Conservation (phyloP, 2,113 vertebrate species). For the Pandion haliaetus region DNA sequence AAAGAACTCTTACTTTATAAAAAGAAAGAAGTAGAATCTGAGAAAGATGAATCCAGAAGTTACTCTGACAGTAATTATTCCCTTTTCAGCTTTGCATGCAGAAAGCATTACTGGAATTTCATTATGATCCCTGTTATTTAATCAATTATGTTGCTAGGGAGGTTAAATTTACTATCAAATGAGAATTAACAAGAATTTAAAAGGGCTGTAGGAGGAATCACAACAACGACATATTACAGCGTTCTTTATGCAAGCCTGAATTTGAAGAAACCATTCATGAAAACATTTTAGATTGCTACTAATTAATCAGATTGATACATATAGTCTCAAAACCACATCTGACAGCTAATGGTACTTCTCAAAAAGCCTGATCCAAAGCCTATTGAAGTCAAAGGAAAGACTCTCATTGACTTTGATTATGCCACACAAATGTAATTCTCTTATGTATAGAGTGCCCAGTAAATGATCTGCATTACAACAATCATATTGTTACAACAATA, state of each 20-base stretch:
- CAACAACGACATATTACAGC: not conserved
- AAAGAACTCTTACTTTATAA: not conserved
- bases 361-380: conserved; percentile 19
- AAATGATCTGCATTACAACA: conserved; percentile 17
- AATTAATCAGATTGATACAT: conserved; percentile 58
- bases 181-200: conserved; percentile 35
- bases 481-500: conserved; percentile 9
- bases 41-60: conserved; percentile 31
- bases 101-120: conserved; percentile 47
- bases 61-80: conserved; percentile 48
- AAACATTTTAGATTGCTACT: conserved; percentile 50
- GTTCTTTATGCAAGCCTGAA: conserved; percentile 7
- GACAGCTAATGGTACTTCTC: conserved; percentile 41
- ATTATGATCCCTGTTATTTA: conserved; percentile 44
- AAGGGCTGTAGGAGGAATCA: conserved; percentile 30
- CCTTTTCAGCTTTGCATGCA: conserved; percentile 1
- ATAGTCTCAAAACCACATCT: conserved; percentile 43
- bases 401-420: conserved; percentile 33
- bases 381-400: conserved; percentile 34
- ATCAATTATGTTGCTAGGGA: conserved; percentile 37
- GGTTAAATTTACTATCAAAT: conserved; percentile 53
- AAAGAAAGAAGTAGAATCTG: not conserved
- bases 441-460: not conserved
- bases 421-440: conserved; percentile 29
- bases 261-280: conserved; percentile 45